Evolutionary conservation across 37 sponge, comb jelly and placozoan genomes (phyloP), one percentile per base, ranked within the genome.

Genomic region (Geodia barretti): DNA sequence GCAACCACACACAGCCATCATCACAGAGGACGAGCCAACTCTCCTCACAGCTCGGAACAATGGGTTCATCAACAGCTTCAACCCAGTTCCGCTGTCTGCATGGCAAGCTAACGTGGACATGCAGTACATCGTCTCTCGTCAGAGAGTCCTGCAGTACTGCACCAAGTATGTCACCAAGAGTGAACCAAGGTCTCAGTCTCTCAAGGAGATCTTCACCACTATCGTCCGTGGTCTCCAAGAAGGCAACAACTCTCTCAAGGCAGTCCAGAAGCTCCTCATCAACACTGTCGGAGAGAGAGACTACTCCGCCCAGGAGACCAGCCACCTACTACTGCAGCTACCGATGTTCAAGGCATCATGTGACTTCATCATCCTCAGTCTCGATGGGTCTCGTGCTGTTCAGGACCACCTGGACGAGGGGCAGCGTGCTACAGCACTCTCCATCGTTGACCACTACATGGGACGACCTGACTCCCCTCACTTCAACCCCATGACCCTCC

Each of bases 41-140:
- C 3, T 79, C 0, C n/a, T n/a, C n/a, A 86, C 87, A 38, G 74
- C 74, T 20, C 64, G 80, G 41, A 86, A 86, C 43, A 75, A 86
- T 64, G 59, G 59, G 3, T 36, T 79, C 23, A 41, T 86, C 24
- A 88, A 79, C 83, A 88, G 73, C 58, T 76, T 61, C 77, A 86
- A 86, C 38, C 80, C 80, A 17, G 59, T 86, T 0, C 79, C 79
- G 75, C 74, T 86, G 38, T 72, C 80, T 32, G 58, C 75, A 31
- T 86, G 87, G 87, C 64, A 60, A 4, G 87, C 79, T n/a, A 86
- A 86, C 79, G 87, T 86, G 39, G 87, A 86, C 60, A 86, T 79
- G 80, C 79, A 86, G 59, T 86, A 86, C 68, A 68, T 68, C 31
- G 70, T 84, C 11, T 84, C 84, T 4, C 19, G 60, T 2, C 64